Conservation (phyloP, 2,113 vertebrate genomes). For the Alosa alosa region DNA sequence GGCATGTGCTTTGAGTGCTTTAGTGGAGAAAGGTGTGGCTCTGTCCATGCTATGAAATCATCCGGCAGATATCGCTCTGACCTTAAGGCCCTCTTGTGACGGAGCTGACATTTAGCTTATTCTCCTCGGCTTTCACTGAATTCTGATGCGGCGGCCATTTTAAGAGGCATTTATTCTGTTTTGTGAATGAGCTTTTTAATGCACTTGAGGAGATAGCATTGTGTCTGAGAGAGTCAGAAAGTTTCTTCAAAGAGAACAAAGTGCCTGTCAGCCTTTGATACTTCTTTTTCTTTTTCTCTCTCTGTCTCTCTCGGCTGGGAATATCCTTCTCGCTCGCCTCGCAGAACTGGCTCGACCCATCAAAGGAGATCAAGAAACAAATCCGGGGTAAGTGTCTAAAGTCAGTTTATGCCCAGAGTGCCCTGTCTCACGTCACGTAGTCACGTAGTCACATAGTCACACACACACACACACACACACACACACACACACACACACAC, state of each 20-base stretch:
- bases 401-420: neutral
- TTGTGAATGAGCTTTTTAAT: conserved; percentile 36
- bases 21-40: neutral
- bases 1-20: neutral
- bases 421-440: neutral
- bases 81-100: conserved; percentile 48
- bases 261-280: conserved; percentile 20
- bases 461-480: neutral
- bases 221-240: conserved; percentile 21
- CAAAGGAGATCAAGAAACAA: conserved; percentile 99
- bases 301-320: conserved; percentile 41
- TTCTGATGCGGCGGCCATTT: conserved; percentile 43
- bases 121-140: conserved; percentile 26
- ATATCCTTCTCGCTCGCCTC: conserved; percentile 48
- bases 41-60: conserved; percentile 28
- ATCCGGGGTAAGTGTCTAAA: conserved; percentile 85
- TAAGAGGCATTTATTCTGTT: conserved; percentile 44
- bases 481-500: neutral
- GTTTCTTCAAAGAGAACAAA: conserved; percentile 17
- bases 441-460: neutral
- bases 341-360: conserved; percentile 95
- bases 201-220: conserved; percentile 8
- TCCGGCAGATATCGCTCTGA: conserved; percentile 36
- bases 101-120: conserved; percentile 54
- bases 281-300: neutral